Conservation (phyloP, 2,797 vertebrate species). For the Lophura swinhoii region DNA sequence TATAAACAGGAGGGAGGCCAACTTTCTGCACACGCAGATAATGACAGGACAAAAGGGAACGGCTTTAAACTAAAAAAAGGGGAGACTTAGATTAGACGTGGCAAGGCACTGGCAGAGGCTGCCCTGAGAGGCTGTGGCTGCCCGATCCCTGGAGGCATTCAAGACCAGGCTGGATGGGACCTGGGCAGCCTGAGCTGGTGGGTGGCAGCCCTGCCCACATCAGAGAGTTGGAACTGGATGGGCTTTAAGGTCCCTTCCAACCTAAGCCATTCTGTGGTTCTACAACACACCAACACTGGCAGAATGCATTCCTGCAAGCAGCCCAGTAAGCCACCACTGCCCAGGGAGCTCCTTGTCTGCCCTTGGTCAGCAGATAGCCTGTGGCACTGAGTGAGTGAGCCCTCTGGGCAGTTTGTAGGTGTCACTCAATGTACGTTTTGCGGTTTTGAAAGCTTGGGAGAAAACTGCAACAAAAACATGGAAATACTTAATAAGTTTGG, state of each 20-base stretch:
- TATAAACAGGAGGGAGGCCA: neutral
- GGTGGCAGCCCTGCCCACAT: neutral
- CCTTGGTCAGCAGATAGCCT: neutral
- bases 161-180: neutral
- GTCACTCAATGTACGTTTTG: neutral
- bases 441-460: neutral
- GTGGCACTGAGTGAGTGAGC: too few species aligned
- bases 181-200: neutral
- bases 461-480: neutral
- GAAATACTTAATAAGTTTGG: neutral
- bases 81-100: neutral
- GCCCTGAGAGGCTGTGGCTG: too few species aligned
- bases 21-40: neutral
- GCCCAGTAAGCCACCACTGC: neutral
- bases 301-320: neutral
- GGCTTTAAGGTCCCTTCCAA: neutral
- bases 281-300: neutral
- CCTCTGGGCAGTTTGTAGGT: accelerated
- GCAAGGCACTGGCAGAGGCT: neutral
- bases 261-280: neutral
- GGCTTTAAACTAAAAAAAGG: neutral
- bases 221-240: neutral
- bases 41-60: neutral
- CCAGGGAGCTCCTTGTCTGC: neutral
- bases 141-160: too few species aligned